A percentile compares a stretch with the other conserved stretches of the same genome.
Conservation (phyloP, 2,888 invertebrate species). For the Eupeodes latifasciatus region DNA sequence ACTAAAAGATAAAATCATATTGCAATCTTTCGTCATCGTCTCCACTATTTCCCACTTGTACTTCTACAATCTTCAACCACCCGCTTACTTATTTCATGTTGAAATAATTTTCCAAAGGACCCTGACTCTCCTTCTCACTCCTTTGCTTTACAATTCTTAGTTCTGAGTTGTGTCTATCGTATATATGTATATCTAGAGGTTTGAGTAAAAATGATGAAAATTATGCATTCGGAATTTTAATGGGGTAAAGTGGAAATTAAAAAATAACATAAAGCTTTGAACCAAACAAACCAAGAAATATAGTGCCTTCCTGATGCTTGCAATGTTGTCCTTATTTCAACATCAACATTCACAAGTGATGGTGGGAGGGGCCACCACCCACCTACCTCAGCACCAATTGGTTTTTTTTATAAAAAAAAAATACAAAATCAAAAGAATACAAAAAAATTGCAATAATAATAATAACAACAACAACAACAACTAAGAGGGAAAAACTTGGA, state of each 20-base stretch:
- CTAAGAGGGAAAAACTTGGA: constrained; percentile 62
- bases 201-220: constrained; percentile 38
- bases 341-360: constrained; percentile 54
- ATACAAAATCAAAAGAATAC: constrained; percentile 1
- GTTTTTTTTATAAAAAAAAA: constrained; percentile 30
- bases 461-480: constrained; percentile 31
- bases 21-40: constrained; percentile 21
- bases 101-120: constrained; percentile 51
- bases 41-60: neutral
- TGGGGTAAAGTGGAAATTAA: constrained; percentile 74
- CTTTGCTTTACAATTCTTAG: neutral
- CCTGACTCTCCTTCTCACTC: neutral
- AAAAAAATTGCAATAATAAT: constrained; percentile 60
- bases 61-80: neutral
- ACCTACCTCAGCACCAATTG: constrained; percentile 4
- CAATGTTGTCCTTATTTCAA: constrained; percentile 65
- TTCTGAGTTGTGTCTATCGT: neutral
- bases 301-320: constrained; percentile 8
- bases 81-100: constrained; percentile 28
- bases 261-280: constrained; percentile 68
- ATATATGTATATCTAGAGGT: neutral
- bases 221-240: constrained; percentile 74
- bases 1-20: constrained; percentile 13
- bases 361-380: neutral
- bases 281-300: constrained; percentile 28